These are phyloP conservation scores for Cryptoblepharus egeriae DNA, from an alignment of 2,797 vertebrate species.

Conservation along the genomic window DNA sequence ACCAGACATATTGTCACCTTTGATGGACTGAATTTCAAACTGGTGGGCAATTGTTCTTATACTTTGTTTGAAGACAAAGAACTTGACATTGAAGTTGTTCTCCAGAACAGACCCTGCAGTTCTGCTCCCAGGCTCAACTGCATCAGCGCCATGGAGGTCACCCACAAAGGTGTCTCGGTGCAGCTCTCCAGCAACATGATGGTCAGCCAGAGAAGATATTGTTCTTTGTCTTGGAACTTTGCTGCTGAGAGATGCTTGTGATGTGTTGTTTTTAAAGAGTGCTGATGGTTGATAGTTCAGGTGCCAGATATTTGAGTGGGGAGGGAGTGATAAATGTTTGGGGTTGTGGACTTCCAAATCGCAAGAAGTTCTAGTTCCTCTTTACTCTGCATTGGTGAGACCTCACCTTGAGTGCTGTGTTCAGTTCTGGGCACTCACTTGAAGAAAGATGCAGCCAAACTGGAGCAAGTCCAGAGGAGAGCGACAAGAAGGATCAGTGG, in stretches of 20 bases:
- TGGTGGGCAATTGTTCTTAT: slow-evolving; percentile 89
- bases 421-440: too few species aligned
- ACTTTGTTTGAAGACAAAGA: slow-evolving; percentile 81
- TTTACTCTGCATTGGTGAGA: too few species aligned
- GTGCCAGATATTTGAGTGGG: too few species aligned
- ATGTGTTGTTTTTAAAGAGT: background rate
- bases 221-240: background rate
- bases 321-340: background rate
- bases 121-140: slow-evolving; percentile 77
- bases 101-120: slow-evolving; percentile 85
- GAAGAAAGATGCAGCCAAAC: too few species aligned
- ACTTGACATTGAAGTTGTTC: slow-evolving; percentile 82
- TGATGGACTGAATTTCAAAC: slow-evolving; percentile 86
- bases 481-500: too few species aligned
- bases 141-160: slow-evolving; percentile 90
- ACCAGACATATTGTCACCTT: slow-evolving; percentile 93
- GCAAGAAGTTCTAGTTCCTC: too few species aligned
- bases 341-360: too few species aligned
- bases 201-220: slow-evolving; percentile 73
- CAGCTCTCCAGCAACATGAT: slow-evolving; percentile 88
- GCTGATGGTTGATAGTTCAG: background rate
- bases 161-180: slow-evolving; percentile 72
- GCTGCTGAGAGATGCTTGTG: background rate
- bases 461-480: too few species aligned
- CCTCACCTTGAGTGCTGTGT: too few species aligned